Evolutionary conservation across 2,888 invertebrate species (phyloP), one percentile per base, ranked within the genome.

Genomic region (Patella caerulea): DNA sequence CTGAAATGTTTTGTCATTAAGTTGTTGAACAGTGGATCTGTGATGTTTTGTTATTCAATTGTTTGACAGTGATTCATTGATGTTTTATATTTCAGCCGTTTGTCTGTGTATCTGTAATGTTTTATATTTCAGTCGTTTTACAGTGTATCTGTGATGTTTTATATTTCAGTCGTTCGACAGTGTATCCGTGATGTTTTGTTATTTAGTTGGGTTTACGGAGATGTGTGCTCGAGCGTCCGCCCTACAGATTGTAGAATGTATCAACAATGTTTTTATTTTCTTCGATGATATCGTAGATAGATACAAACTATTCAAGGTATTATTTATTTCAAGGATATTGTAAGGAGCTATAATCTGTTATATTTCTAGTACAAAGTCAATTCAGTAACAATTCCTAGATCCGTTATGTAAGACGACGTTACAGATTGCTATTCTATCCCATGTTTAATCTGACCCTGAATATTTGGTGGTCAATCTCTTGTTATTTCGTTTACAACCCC

Each of bases 291-390:
- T 97, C 72, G 95, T 96, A 88, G 96, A 97, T 87, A 94, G 95
- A 56, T 96, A 96, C 84, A 94, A 96, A 78, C 96, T 97, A 2
- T 97, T 97, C 90, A 97, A 97, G 94, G 96, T 96, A 87, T 87
- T 83, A 2, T 56, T 11, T 15, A n/a, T 19, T 14, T 19, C 29
- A 15, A n/a, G 4, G 9, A 59, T n/a, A 17, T 65, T 4, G 4
- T 4, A 65, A 11, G 9, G n/a, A 65, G 17, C 0, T 4, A 34
- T 4, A 34, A 29, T 2, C 29, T 29, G 2, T 29, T 29, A 2
- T 29, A 29, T 65, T 19, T 65, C 17, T 65, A 19, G 0, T 11
- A n/a, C 11, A 65, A 65, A 65, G 19, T 65, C 11, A 59, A 65
- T 65, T 65, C 65, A 19, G n/a, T 9, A 19, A 65, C 34, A 4